Evolutionary conservation across 1,140 invertebrate species (phyloP).

Genomic region (Venustaconcha ellipsiformis): DNA sequence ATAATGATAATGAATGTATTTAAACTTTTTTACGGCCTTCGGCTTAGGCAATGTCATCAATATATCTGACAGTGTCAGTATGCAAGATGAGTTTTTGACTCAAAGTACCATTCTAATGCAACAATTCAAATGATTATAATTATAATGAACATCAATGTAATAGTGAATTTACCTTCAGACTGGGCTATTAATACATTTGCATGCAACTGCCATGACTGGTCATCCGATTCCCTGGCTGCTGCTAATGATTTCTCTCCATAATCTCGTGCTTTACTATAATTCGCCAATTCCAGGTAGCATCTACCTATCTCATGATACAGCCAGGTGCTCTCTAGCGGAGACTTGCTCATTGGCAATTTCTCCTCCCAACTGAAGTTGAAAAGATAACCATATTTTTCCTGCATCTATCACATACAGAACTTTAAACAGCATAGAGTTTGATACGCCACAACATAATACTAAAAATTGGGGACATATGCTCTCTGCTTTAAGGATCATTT

Average conservation of each 20-base stretch:
- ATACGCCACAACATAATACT: too few relatives aligned
- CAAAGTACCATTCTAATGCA: too few relatives aligned
- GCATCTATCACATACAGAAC: too few relatives aligned
- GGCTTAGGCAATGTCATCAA: neutral
- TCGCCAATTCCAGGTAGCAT: constrained; percentile 65
- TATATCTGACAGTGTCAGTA: neutral
- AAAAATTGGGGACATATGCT: too few relatives aligned
- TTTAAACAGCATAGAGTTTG: too few relatives aligned
- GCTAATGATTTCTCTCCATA: constrained; percentile 66
- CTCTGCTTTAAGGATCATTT: too few relatives aligned
- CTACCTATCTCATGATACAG: constrained; percentile 69
- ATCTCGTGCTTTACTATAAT: constrained; percentile 60
- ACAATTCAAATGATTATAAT: too few relatives aligned
- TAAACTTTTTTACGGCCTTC: neutral
- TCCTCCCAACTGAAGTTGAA: constrained; percentile 56
- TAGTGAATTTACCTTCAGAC: constrained; percentile 51
- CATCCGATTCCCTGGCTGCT: constrained; percentile 62
- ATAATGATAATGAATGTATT: too few relatives aligned
- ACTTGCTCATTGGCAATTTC: constrained; percentile 63
- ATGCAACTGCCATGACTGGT: constrained; percentile 67
- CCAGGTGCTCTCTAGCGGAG: constrained; percentile 66
- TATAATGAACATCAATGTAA: neutral
- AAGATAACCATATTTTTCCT: too few relatives aligned
- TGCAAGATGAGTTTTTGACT: neutral
- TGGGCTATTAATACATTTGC: constrained; percentile 67